Percentiles rank a stretch among this genome's conserved stretches.
These are phyloP conservation scores for Agrypnia vestita DNA, from an alignment of 1,140 invertebrate species.

Conservation along the genomic window DNA sequence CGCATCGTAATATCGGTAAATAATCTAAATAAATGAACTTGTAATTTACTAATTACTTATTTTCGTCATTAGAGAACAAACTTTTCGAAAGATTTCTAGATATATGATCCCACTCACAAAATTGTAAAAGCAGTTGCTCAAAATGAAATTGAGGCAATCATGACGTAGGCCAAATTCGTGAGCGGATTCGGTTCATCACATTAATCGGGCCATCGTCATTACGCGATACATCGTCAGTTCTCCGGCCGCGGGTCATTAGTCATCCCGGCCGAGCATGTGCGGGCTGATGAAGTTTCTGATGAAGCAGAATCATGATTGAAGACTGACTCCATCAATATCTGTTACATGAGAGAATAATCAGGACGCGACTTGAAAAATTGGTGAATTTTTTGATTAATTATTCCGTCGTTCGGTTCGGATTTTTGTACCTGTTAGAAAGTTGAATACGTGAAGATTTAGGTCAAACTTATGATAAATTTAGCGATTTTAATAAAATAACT, in stretches of 20 bases:
- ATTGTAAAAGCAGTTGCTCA: background rate
- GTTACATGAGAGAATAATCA: background rate
- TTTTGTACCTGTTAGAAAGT: too few species aligned
- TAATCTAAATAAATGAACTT: too few species aligned
- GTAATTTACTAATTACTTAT: too few species aligned
- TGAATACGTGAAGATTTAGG: too few species aligned
- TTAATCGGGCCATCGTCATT: slow-evolving; percentile 40
- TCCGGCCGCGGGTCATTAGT: slow-evolving; percentile 15
- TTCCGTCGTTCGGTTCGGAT: too few species aligned
- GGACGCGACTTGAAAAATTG: too few species aligned
- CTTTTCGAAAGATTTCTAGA: background rate
- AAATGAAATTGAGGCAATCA: slow-evolving; percentile 25
- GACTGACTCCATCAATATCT: slow-evolving; percentile 29
- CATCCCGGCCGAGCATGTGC: slow-evolving; percentile 16
- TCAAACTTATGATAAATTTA: too few species aligned
- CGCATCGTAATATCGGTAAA: too few species aligned
- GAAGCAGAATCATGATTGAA: slow-evolving; percentile 2
- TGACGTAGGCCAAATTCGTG: slow-evolving; percentile 28
- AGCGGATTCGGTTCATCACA: slow-evolving; percentile 20
- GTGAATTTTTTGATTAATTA: too few species aligned
- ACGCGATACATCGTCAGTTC: slow-evolving; percentile 27
- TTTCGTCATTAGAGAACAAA: too few species aligned
- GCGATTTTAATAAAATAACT: too few species aligned
- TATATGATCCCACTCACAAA: background rate
- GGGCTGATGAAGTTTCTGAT: background rate